Percentiles rank a stretch among this genome's conserved stretches.
phyloP scores from a whole-genome alignment of 2,797 vertebrate genomes.

The Oreochromis mossambicus region DNA sequence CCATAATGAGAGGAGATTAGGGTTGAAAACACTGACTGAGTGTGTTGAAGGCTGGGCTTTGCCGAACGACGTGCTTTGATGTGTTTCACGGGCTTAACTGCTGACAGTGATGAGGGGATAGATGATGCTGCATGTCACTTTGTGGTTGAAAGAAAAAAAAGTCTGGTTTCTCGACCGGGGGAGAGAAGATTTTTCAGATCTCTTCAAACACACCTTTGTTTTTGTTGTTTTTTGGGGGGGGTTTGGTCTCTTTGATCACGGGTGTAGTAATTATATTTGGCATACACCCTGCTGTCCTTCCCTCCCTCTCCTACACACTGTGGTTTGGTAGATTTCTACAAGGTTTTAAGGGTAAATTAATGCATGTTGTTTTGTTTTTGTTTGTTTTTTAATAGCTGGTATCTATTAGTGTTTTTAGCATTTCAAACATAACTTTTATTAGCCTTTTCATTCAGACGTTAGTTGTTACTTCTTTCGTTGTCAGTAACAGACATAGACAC shows the following conservation, averaged over 20 bases:
- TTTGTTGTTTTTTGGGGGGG: constrained; percentile 15
- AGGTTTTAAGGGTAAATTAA: constrained; percentile 83
- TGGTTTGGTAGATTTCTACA: constrained; percentile 81
- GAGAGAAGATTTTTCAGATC: constrained; percentile 77
- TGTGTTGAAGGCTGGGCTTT: not conserved
- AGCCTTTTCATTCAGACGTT: constrained; percentile 83
- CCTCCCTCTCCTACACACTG: constrained; percentile 71
- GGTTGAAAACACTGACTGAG: not conserved
- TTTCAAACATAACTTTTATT: constrained; percentile 89
- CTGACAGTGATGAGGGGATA: constrained; percentile 68
- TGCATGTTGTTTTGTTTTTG: constrained; percentile 66
- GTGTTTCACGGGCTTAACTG: constrained; percentile 77
- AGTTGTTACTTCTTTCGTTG: constrained; percentile 83
- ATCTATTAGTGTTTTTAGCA: constrained; percentile 96
- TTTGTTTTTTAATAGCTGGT: constrained; percentile 96
- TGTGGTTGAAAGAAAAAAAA: constrained; percentile 48
- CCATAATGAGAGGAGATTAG: not conserved
- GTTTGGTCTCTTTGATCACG: constrained; percentile 64
- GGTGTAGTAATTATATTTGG: constrained; percentile 73
- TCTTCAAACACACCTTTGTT: constrained; percentile 68
- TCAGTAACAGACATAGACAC: constrained; percentile 89
- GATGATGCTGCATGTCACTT: constrained; percentile 71
- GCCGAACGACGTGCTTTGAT: constrained; percentile 38
- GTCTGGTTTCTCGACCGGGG: constrained; percentile 64
- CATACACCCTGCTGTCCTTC: constrained; percentile 16